phyloP scores from a whole-genome alignment of 2,888 invertebrate genomes.

The Acronicta psi region DNA sequence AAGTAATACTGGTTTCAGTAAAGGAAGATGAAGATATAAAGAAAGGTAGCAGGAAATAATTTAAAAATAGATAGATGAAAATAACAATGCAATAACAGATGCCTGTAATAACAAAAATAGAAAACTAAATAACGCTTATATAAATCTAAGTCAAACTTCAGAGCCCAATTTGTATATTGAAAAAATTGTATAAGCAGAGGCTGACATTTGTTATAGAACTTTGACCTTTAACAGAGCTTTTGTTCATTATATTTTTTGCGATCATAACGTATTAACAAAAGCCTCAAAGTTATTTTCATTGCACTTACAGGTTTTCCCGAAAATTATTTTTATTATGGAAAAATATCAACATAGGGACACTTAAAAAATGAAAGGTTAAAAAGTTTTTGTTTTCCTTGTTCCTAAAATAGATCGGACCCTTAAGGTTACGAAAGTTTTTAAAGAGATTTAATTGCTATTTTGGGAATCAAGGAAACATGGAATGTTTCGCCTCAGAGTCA shows the following conservation, averaged over 20 bases:
- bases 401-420: slow-evolving; percentile 23
- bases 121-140: no score
- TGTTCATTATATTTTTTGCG: neutral
- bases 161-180: neutral
- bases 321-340: slow-evolving; percentile 8
- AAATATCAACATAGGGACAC: neutral
- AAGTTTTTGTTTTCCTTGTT: slow-evolving; percentile 14
- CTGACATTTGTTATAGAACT: slow-evolving; percentile 9
- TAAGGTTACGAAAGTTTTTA: neutral
- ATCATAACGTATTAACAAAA: slow-evolving; percentile 15
- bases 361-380: slow-evolving; percentile 18
- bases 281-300: neutral
- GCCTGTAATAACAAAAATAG: no score
- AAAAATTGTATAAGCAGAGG: neutral
- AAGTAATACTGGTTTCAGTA: no score
- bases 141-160: neutral
- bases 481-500: no score
- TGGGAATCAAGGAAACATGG: no score
- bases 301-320: neutral
- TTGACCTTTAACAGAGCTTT: no score
- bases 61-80: no score
- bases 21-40: no score
- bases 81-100: no score
- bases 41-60: no score
- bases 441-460: no score